A percentile compares a stretch with the other conserved stretches of the same genome.
phyloP scores from a whole-genome alignment of 2,888 invertebrate genomes.

The Galeruca laticollis region DNA sequence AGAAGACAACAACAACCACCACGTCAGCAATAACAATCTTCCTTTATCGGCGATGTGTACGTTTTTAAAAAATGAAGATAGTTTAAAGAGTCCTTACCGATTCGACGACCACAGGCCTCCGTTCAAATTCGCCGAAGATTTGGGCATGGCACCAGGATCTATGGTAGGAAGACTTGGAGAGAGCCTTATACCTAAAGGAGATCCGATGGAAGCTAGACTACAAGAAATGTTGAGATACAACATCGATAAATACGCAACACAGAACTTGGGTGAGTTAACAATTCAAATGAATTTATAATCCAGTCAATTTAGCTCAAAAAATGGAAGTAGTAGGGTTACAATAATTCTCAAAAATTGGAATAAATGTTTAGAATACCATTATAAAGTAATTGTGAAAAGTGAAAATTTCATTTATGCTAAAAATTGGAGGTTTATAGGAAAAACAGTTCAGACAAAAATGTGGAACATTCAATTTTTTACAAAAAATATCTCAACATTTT shows the following conservation, averaged over 20 bases:
- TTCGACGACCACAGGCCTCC: constrained; percentile 85
- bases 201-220: constrained; percentile 92
- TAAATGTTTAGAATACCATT: too few relatives aligned
- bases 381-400: too few relatives aligned
- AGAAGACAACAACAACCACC: constrained; percentile 68
- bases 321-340: too few relatives aligned
- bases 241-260: constrained; percentile 95
- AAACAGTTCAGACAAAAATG: too few relatives aligned
- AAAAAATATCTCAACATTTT: too few relatives aligned
- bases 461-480: too few relatives aligned
- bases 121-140: constrained; percentile 87
- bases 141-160: constrained; percentile 83
- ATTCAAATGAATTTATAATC: too few relatives aligned
- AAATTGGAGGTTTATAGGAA: too few relatives aligned
- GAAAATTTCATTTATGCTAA: too few relatives aligned
- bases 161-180: constrained; percentile 89
- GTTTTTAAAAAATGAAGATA: constrained; percentile 67
- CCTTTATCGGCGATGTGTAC: constrained; percentile 68
- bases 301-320: too few relatives aligned
- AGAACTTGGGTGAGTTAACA: constrained; percentile 72
- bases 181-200: constrained; percentile 91
- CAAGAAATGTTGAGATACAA: constrained; percentile 95
- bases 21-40: constrained; percentile 69
- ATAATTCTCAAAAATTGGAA: too few relatives aligned
- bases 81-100: constrained; percentile 77